A percentile compares a stretch with the other conserved stretches of the same genome.
Evolutionary conservation across 2,888 invertebrate genomes (phyloP).

Genomic region (Phoronis australis): DNA sequence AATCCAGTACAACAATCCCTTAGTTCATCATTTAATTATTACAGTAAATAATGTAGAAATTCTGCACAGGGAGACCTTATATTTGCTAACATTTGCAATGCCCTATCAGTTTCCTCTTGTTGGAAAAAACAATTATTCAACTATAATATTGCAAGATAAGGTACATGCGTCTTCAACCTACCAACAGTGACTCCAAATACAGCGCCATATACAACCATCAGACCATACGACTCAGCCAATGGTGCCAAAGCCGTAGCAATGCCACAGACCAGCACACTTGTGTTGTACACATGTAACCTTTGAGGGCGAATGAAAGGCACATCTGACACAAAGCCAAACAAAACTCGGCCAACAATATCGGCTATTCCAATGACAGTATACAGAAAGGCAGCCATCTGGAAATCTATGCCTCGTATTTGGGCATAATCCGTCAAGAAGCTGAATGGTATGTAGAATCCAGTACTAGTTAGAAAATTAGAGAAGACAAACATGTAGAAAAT

Average conservation of each 20-base stretch:
- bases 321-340: constrained; percentile 53
- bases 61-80: too few species aligned
- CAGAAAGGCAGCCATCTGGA: constrained; percentile 62
- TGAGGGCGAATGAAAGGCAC: constrained; percentile 71
- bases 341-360: constrained; percentile 85
- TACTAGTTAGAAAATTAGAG: constrained; percentile 89
- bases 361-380: constrained; percentile 85
- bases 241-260: constrained; percentile 76
- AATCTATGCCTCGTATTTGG: constrained; percentile 28
- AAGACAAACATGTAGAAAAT: constrained; percentile 81
- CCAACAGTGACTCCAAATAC: constrained; percentile 48
- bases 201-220: constrained; percentile 69
- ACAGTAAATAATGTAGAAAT: too few species aligned
- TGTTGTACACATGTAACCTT: constrained; percentile 83
- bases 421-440: constrained; percentile 76
- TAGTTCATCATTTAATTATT: too few species aligned
- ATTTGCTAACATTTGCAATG: too few species aligned
- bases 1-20: too few species aligned
- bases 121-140: too few species aligned
- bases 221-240: constrained; percentile 67
- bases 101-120: too few species aligned
- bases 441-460: constrained; percentile 89
- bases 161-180: constrained; percentile 24
- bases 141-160: too few species aligned
- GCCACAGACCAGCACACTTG: constrained; percentile 82